Conservation (phyloP, 2,888 invertebrate genomes). For the Euplexia lucipara region DNA sequence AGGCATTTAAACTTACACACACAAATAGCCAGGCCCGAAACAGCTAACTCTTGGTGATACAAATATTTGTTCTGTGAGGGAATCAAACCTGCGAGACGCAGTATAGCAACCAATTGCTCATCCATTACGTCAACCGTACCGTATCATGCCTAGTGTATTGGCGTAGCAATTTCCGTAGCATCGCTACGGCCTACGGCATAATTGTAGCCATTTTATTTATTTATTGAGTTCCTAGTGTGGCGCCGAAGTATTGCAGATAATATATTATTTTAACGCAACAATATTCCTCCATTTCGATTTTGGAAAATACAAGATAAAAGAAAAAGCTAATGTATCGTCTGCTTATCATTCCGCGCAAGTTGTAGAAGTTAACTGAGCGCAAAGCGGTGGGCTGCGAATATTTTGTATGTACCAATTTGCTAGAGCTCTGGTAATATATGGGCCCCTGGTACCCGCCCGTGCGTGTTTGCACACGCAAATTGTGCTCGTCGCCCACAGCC, state of each 20-base stretch:
- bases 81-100: too few species aligned
- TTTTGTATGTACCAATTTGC: constrained; percentile 54
- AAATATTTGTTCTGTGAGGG: too few species aligned
- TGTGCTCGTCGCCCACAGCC: constrained; percentile 36
- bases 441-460: constrained; percentile 24
- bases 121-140: too few species aligned
- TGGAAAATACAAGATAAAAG: constrained; percentile 42
- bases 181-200: constrained; percentile 25
- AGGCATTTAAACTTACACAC: too few species aligned
- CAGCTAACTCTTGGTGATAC: too few species aligned
- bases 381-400: constrained; percentile 41
- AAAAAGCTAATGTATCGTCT: constrained; percentile 50
- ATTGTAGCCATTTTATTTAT: constrained; percentile 27
- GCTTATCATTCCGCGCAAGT: constrained; percentile 61
- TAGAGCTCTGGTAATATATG: constrained; percentile 51
- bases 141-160: constrained; percentile 9
- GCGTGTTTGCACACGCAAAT: constrained; percentile 50
- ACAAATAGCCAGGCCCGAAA: too few species aligned
- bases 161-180: constrained; percentile 47
- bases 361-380: constrained; percentile 61
- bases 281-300: constrained; percentile 20
- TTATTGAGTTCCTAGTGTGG: constrained; percentile 20
- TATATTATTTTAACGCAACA: constrained; percentile 17
- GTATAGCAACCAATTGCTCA: too few species aligned
- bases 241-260: constrained; percentile 10